Evolutionary conservation across 2,888 invertebrate genomes (phyloP).

Genomic region (Harpalus rubripes): DNA sequence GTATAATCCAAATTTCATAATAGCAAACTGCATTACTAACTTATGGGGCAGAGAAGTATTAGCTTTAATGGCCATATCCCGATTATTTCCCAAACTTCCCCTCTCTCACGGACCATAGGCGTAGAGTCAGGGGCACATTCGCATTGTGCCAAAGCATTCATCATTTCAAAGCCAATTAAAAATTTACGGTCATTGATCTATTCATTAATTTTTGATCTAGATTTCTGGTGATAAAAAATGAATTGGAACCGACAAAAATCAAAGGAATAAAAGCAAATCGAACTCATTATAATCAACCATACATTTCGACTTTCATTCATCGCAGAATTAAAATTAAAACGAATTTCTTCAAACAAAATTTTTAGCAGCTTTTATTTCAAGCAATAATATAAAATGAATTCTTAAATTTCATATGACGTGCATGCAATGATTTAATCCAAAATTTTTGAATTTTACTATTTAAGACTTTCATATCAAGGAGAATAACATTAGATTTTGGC

Average conservation of each 20-base stretch:
- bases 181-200: constrained; percentile 38
- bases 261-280: constrained; percentile 29
- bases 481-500: too few relatives aligned
- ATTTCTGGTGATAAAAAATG: constrained; percentile 13
- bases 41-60: constrained; percentile 67
- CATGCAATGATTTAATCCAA: too few relatives aligned
- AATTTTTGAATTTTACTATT: too few relatives aligned
- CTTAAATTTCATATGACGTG: too few relatives aligned
- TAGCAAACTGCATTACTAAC: constrained; percentile 57
- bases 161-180: constrained; percentile 36
- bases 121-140: constrained; percentile 1
- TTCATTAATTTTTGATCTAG: constrained; percentile 35
- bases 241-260: constrained; percentile 8
- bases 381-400: neutral
- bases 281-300: constrained; percentile 28
- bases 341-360: neutral
- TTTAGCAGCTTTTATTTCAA: neutral
- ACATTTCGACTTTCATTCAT: constrained; percentile 13
- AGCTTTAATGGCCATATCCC: constrained; percentile 69
- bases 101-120: constrained; percentile 27
- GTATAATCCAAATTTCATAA: constrained; percentile 62
- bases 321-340: constrained; percentile 3
- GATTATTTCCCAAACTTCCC: constrained; percentile 65
- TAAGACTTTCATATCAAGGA: too few relatives aligned
- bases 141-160: neutral